These are phyloP conservation scores for Pantala flavescens DNA, from an alignment of 1,140 invertebrate genomes.

Conservation along the genomic window DNA sequence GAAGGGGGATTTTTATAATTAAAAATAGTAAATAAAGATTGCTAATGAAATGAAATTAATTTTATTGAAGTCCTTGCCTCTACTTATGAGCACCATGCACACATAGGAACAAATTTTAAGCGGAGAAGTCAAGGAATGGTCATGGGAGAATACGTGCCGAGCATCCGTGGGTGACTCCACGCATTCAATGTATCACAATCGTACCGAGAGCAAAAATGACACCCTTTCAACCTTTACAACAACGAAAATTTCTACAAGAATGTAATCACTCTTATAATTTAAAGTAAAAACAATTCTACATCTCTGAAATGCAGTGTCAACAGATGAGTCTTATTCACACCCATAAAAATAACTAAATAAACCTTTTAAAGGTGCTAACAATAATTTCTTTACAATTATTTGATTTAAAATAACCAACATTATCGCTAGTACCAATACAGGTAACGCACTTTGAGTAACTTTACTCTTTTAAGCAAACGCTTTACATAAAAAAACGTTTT, in stretches of 20 bases:
- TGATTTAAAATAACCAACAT: too few species aligned
- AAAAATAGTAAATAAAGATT: too few species aligned
- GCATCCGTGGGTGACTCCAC: background rate
- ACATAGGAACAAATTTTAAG: background rate
- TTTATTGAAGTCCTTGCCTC: background rate
- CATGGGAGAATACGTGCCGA: background rate
- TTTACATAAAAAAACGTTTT: too few species aligned
- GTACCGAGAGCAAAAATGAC: background rate
- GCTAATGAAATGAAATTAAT: background rate
- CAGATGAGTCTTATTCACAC: too few species aligned
- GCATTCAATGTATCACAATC: background rate
- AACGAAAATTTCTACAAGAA: background rate
- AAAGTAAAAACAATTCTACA: background rate
- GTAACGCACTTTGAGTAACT: too few species aligned
- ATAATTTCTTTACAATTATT: too few species aligned
- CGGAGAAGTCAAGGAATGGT: background rate
- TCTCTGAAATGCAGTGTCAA: too few species aligned
- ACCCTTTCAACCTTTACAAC: background rate
- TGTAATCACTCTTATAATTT: background rate
- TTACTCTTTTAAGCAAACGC: too few species aligned
- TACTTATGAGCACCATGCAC: background rate
- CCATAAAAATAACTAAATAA: too few species aligned
- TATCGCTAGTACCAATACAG: too few species aligned
- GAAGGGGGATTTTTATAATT: too few species aligned
- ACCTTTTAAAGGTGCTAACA: too few species aligned